phyloP scores from a whole-genome alignment of 2,888 invertebrate genomes.

The Zonitis immaculata region DNA sequence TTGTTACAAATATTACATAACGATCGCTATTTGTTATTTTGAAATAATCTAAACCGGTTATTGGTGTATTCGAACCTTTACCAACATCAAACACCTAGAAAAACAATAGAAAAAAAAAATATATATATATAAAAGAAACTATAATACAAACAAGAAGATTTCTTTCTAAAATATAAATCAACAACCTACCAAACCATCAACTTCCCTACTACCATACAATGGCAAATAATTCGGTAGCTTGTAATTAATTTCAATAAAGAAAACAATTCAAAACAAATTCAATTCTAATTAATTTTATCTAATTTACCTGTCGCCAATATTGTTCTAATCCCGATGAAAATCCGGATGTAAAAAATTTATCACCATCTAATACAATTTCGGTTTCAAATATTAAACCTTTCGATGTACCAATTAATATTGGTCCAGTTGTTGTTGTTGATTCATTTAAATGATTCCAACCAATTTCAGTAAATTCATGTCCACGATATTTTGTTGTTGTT shows the following conservation, averaged over 20 bases:
- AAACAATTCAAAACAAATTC: neutral
- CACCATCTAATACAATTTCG: constrained; percentile 75
- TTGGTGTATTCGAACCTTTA: constrained; percentile 68
- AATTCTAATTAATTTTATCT: too few species aligned
- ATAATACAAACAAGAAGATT: too few species aligned
- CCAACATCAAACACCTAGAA: constrained; percentile 91
- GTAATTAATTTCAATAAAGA: constrained; percentile 28
- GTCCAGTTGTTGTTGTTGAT: constrained; percentile 67
- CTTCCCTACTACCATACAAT: constrained; percentile 67
- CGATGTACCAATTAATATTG: constrained; percentile 77
- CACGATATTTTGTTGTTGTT: constrained; percentile 59
- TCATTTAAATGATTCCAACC: constrained; percentile 80
- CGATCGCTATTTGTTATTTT: constrained; percentile 65
- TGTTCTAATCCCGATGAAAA: constrained; percentile 66
- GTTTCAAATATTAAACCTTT: constrained; percentile 88
- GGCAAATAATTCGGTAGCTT: constrained; percentile 75
- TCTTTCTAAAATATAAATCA: neutral
- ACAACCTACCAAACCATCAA: constrained; percentile 67
- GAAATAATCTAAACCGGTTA: constrained; percentile 85
- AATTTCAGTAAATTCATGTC: constrained; percentile 84
- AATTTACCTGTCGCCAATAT: constrained; percentile 74
- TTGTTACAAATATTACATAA: constrained; percentile 80
- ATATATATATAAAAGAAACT: too few species aligned
- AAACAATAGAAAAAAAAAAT: too few species aligned
- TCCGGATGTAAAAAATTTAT: constrained; percentile 73